Percentiles rank a stretch among this genome's conserved stretches.
Evolutionary conservation across 2,888 invertebrate species (phyloP).

Genomic region (Parnassius smintheus): DNA sequence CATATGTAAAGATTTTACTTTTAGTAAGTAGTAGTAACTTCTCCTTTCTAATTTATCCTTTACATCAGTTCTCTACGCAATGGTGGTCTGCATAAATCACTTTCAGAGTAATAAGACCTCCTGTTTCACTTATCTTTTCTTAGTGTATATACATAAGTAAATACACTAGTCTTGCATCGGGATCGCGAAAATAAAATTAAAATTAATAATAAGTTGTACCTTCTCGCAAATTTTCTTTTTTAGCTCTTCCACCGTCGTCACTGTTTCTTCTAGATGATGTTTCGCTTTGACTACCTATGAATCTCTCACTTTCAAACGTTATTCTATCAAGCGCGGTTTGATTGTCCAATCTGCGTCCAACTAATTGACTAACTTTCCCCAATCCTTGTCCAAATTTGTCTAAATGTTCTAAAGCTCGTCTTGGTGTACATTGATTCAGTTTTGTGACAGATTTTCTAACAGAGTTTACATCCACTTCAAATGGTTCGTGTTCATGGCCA

Average conservation of each 20-base stretch:
- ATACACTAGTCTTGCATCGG: too few species aligned
- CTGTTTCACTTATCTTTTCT: too few species aligned
- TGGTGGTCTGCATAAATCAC: too few species aligned
- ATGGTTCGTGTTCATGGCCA: slow-evolving; percentile 35
- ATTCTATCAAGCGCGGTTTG: slow-evolving; percentile 52
- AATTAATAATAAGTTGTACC: slow-evolving; percentile 40
- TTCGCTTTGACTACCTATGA: slow-evolving; percentile 59
- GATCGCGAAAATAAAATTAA: too few species aligned
- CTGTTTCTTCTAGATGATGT: slow-evolving; percentile 69
- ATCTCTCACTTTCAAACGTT: slow-evolving; percentile 62
- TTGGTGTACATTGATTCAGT: slow-evolving; percentile 45
- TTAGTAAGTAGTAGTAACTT: too few species aligned
- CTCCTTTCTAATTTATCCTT: too few species aligned
- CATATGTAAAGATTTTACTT: too few species aligned
- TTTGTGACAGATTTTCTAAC: slow-evolving; percentile 44
- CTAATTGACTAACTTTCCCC: slow-evolving; percentile 38
- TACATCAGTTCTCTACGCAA: too few species aligned
- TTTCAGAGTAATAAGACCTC: too few species aligned
- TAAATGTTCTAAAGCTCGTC: slow-evolving; percentile 35
- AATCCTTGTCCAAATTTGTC: slow-evolving; percentile 36
- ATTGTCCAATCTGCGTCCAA: slow-evolving; percentile 42
- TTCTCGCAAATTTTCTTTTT: slow-evolving; percentile 50
- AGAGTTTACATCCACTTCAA: slow-evolving; percentile 45
- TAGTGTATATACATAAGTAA: too few species aligned
- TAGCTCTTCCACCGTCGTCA: slow-evolving; percentile 56